phyloP scores from a whole-genome alignment of 2,113 vertebrate genomes.

The Cercopithecus mona region DNA sequence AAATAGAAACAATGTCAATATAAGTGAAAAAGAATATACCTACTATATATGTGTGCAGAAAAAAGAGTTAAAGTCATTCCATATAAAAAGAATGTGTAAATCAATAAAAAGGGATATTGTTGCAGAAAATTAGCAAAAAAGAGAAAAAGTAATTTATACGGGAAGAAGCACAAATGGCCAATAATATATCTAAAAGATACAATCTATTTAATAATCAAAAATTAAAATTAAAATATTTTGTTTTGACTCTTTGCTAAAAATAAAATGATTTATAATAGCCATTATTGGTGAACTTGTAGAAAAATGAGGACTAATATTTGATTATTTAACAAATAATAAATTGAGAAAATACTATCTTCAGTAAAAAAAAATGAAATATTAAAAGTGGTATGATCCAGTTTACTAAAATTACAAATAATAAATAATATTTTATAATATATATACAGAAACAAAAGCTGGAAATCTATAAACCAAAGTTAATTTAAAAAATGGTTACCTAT shows the following conservation, averaged over 20 bases:
- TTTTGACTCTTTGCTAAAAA: not conserved
- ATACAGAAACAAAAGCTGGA: not conserved
- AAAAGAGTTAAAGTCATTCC: not conserved
- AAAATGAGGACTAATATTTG: not conserved
- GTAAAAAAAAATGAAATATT: not conserved
- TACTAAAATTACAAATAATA: constrained; percentile 14
- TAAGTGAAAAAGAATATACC: not conserved
- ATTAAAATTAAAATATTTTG: not conserved
- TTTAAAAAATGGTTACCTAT: not conserved
- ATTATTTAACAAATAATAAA: not conserved
- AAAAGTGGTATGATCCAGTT: not conserved
- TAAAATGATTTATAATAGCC: not conserved
- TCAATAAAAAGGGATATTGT: not conserved
- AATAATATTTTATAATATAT: not conserved
- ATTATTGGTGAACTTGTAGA: not conserved
- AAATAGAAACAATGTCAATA: not conserved
- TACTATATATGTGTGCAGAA: not conserved
- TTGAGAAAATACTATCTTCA: not conserved
- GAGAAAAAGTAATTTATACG: not conserved
- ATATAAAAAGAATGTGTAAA: not conserved
- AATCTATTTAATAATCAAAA: not conserved
- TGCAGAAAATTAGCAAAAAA: not conserved
- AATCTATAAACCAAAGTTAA: not conserved
- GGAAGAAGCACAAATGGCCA: constrained; percentile 20
- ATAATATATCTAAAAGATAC: not conserved